Evolutionary conservation across 2,797 vertebrate species (phyloP).

Genomic region (Novumbra hubbsi): DNA sequence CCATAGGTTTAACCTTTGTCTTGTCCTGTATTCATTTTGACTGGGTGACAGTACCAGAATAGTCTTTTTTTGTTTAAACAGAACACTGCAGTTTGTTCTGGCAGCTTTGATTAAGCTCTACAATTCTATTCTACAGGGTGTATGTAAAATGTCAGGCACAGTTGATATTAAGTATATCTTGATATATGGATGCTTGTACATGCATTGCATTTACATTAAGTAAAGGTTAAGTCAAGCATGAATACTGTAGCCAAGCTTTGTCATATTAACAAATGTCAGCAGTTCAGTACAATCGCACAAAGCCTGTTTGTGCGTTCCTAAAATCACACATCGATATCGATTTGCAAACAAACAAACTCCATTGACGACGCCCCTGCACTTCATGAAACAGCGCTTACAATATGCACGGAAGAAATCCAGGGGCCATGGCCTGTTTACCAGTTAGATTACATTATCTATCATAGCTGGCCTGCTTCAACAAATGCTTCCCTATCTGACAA

Average conservation of each 20-base stretch:
- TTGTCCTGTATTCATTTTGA: not conserved
- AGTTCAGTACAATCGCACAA: not conserved
- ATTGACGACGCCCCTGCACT: not conserved
- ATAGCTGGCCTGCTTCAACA: conserved; percentile 46
- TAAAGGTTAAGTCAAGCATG: not conserved
- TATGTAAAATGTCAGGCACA: not conserved
- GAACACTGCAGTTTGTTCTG: not conserved
- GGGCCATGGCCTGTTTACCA: conserved; percentile 32
- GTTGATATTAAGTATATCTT: not conserved
- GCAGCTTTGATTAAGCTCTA: not conserved
- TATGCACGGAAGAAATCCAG: not conserved
- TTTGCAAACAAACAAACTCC: not conserved
- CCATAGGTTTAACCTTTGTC: not conserved
- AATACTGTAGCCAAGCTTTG: not conserved
- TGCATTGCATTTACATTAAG: not conserved
- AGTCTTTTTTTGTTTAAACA: not conserved
- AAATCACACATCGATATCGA: not conserved
- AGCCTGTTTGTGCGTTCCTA: not conserved
- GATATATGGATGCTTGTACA: not conserved
- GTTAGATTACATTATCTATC: conserved; percentile 49
- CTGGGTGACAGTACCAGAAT: not conserved
- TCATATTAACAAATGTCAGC: not conserved
- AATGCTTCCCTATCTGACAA: conserved; percentile 58
- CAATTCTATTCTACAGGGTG: not conserved
- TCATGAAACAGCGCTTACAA: not conserved